Conservation (phyloP, 2,113 vertebrate species). For the Euleptes europaea region DNA sequence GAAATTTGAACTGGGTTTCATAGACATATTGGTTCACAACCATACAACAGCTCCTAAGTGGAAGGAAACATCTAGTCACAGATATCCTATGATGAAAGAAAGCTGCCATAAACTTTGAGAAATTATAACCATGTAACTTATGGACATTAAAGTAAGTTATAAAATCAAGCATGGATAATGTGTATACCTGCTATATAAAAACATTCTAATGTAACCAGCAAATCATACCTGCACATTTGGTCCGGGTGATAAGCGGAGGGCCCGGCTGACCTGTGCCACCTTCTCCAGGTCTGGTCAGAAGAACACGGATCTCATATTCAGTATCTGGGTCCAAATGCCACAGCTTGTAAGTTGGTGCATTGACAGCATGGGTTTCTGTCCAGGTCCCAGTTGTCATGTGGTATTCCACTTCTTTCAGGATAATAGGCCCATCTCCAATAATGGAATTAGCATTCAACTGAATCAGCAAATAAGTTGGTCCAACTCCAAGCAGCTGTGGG, state of each 20-base stretch:
- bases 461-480: conserved; percentile 94
- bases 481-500: conserved; percentile 92
- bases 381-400: conserved; percentile 95
- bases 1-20: neutral
- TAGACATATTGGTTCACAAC: neutral
- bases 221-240: conserved; percentile 93
- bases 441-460: conserved; percentile 98
- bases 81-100: neutral
- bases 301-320: conserved; percentile 93
- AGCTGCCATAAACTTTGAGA: neutral
- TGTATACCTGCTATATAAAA: neutral
- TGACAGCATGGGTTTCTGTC: conserved; percentile 97
- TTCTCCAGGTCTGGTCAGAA: conserved; percentile 93
- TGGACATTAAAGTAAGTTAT: neutral
- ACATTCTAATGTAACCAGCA: neutral
- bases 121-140: neutral
- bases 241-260: conserved; percentile 92
- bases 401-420: conserved; percentile 97
- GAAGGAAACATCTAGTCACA: neutral
- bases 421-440: conserved; percentile 96
- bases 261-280: conserved; percentile 93
- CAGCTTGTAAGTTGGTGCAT: conserved; percentile 93
- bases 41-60: neutral
- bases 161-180: neutral
- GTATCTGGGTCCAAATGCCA: conserved; percentile 99